These are phyloP conservation scores for Panthera leo DNA, from an alignment of 2,113 vertebrate genomes.

Conservation along the genomic window DNA sequence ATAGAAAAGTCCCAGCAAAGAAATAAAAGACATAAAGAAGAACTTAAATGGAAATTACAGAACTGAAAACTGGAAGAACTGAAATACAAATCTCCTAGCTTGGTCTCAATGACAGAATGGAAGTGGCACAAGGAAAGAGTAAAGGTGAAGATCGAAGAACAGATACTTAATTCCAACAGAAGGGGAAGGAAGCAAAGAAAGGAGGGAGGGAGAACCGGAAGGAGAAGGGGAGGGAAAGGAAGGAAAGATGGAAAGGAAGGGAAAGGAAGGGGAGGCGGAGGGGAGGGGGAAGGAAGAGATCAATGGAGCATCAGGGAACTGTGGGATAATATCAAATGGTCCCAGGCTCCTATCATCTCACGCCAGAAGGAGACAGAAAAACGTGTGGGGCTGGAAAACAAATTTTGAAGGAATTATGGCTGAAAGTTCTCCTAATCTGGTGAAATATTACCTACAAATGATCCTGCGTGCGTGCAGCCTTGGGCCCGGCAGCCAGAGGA, in stretches of 20 bases:
- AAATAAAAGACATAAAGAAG: not conserved
- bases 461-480: not conserved
- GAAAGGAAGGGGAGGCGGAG: too few relatives aligned
- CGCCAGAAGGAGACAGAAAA: not conserved
- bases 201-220: not conserved
- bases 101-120: not conserved
- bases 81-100: not conserved
- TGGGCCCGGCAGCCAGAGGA: too few relatives aligned
- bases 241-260: too few relatives aligned
- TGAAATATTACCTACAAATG: not conserved
- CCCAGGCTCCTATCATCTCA: not conserved
- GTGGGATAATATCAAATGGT: accelerated
- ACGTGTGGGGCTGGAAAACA: not conserved
- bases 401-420: not conserved
- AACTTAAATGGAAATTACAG: not conserved
- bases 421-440: not conserved
- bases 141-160: not conserved
- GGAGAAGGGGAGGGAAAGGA: not conserved
- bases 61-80: not conserved
- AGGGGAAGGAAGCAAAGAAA: too few relatives aligned
- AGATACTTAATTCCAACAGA: too few relatives aligned
- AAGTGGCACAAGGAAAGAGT: not conserved
- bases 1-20: not conserved
- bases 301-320: too few relatives aligned
- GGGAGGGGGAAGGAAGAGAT: not conserved